Percentiles rank a stretch among this genome's conserved stretches.
phyloP scores from a whole-genome alignment of 2,797 vertebrate species.

The Sebastes cheni region DNA sequence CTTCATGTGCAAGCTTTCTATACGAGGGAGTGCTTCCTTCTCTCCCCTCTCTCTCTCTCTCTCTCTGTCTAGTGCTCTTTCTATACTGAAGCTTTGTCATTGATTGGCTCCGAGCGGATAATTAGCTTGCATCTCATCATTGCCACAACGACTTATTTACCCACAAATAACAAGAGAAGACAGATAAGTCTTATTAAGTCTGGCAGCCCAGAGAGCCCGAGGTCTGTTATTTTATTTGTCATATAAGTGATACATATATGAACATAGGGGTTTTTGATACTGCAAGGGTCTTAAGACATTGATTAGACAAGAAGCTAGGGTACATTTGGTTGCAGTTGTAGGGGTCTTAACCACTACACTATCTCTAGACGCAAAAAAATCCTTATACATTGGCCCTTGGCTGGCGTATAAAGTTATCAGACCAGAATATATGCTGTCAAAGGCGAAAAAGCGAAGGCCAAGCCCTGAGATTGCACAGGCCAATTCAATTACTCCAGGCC shows the following conservation, averaged over 20 bases:
- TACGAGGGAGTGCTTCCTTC: not conserved
- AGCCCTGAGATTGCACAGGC: conserved; percentile 73
- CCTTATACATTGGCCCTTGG: conserved; percentile 16
- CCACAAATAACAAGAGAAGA: conserved; percentile 32
- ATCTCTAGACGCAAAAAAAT: conserved; percentile 6
- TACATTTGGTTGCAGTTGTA: not conserved
- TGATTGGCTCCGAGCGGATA: conserved; percentile 48
- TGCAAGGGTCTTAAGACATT: not conserved
- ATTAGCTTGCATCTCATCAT: conserved; percentile 59
- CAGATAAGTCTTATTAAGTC: conserved; percentile 30
- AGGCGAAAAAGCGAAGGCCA: conserved; percentile 66
- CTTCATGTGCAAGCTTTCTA: conserved; percentile 42
- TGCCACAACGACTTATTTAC: conserved; percentile 39
- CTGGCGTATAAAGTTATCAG: conserved; percentile 54
- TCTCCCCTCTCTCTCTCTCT: not conserved
- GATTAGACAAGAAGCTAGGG: not conserved
- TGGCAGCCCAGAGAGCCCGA: conserved; percentile 8
- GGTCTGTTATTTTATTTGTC: conserved; percentile 8
- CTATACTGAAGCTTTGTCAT: conserved; percentile 32
- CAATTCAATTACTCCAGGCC: conserved; percentile 78
- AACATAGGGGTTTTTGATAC: not conserved
- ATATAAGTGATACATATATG: not conserved
- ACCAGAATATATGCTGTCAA: conserved; percentile 70
- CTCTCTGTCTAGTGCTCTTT: not conserved
- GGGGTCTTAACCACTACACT: not conserved